These are phyloP conservation scores for Dallia pectoralis DNA, from an alignment of 2,797 vertebrate genomes.

Conservation along the genomic window DNA sequence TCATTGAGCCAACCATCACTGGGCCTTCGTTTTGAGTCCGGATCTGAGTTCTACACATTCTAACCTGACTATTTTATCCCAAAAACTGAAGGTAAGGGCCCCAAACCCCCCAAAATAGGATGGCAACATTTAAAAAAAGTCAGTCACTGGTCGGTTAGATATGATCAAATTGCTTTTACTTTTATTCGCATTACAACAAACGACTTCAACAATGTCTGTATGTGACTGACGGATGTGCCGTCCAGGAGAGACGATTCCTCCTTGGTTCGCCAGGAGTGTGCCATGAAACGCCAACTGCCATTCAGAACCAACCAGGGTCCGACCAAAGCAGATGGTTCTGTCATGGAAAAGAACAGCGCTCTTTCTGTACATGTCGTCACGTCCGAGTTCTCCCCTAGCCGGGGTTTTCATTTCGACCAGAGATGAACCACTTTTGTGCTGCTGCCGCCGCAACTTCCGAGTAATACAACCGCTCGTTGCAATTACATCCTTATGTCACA, in stretches of 20 bases:
- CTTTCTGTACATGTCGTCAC: slow-evolving; percentile 31
- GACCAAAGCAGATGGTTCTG: background rate
- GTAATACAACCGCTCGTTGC: slow-evolving; percentile 3
- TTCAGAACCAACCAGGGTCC: background rate
- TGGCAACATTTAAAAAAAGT: too few relatives aligned
- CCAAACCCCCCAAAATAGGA: too few relatives aligned
- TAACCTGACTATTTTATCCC: too few relatives aligned
- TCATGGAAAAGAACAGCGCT: slow-evolving; percentile 12
- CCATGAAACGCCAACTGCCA: background rate
- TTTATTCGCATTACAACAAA: too few relatives aligned
- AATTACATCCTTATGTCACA: slow-evolving; percentile 33
- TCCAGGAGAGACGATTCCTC: too few relatives aligned
- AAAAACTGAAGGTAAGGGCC: too few relatives aligned
- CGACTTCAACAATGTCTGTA: too few relatives aligned
- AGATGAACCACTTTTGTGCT: background rate
- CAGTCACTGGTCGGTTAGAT: too few relatives aligned
- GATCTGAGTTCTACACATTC: too few relatives aligned
- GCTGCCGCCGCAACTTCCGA: slow-evolving; percentile 1
- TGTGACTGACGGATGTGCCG: too few relatives aligned
- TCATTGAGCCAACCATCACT: background rate
- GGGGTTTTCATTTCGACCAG: background rate
- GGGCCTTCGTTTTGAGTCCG: background rate
- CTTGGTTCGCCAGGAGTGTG: background rate
- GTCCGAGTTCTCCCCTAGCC: background rate
- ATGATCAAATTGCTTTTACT: background rate